Base-by-base conservation (phyloP, 2,113 vertebrate species). In the Orthochromis indermauri region DNA sequence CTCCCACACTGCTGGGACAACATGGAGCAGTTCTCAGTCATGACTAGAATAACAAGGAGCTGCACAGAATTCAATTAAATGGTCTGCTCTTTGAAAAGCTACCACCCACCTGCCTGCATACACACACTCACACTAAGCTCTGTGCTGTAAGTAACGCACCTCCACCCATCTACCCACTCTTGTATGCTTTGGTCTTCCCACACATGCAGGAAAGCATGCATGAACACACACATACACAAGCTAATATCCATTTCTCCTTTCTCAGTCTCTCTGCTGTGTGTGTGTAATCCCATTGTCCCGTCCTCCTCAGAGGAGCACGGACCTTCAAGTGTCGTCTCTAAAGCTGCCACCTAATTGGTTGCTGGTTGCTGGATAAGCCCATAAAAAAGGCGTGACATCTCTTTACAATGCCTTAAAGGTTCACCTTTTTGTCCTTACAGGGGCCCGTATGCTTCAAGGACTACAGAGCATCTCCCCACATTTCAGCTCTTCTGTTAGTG, bases 11-110 rank as follows among this genome's bases (percentile, higher is more conserved):
- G 91, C 90, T 90, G 93, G 93, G 92, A 94, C 90, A 91, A 93
- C 89, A 91, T 54, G 83, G 89, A 91, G 63, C 86, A 21, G 90
- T 83, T 90, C 91, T 90, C 93, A 90, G 85, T 92, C 92, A 93
- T 94, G 94, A 94, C 93, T 92, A 89, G 92, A 95, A 95, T 94
- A 95, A 95, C 93, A 94, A 95, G 92, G 89, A 92, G 85, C 89
- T 91, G 91, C 81, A 91, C 84, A 91, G 80, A 94, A 94, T 95
- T 96, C 93, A 95, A 95, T 95, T 95, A 95, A 95, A 94, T 83
- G 90, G 82, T 88, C 86, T 84, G 89, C 94, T 94, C 92, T 93
- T 94, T 95, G 89, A 93, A 93, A 93, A 91, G 82, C 91, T 92
- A 85, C 92, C 92, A 87, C 91, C 90, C 93, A 90, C 92, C 91